Evolutionary conservation across 37 sponge, comb jelly and placozoan species (phyloP).

Genomic region (Aplysina aerophoba): DNA sequence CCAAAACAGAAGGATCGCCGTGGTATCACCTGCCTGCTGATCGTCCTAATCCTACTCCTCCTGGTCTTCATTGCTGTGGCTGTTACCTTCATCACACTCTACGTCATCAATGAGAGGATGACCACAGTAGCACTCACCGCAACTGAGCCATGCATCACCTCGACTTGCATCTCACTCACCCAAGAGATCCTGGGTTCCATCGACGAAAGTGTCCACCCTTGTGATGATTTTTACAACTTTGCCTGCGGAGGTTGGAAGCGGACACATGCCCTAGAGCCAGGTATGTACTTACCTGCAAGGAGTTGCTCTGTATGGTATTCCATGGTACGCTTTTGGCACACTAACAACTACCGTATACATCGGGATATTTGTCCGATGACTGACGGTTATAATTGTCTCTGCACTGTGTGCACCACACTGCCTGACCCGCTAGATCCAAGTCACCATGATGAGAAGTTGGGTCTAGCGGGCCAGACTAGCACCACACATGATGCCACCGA

Average conservation of each 20-base stretch:
- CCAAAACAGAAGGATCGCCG: not conserved
- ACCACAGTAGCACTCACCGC: not conserved
- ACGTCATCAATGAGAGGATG: not conserved
- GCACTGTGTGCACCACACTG: too few species aligned
- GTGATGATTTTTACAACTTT: constrained; percentile 82
- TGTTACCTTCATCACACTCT: not conserved
- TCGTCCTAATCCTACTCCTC: not conserved
- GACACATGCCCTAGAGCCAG: constrained; percentile 59
- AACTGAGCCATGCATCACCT: constrained; percentile 45
- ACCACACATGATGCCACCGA: too few species aligned
- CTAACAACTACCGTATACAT: not conserved
- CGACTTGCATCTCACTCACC: constrained; percentile 55
- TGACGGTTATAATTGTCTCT: too few species aligned
- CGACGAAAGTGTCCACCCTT: constrained; percentile 66
- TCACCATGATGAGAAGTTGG: too few species aligned
- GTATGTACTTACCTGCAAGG: constrained; percentile 19
- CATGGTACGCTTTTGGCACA: not conserved
- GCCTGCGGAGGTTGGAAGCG: constrained; percentile 77
- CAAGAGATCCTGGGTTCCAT: constrained; percentile 49
- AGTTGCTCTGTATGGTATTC: not conserved
- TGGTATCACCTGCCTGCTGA: not conserved
- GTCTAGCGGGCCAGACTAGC: too few species aligned
- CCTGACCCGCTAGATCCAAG: too few species aligned
- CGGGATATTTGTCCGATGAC: too few species aligned
- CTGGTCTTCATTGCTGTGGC: not conserved